Evolutionary conservation across 1,140 invertebrate genomes (phyloP).

Genomic region (Ceratitis capitata): DNA sequence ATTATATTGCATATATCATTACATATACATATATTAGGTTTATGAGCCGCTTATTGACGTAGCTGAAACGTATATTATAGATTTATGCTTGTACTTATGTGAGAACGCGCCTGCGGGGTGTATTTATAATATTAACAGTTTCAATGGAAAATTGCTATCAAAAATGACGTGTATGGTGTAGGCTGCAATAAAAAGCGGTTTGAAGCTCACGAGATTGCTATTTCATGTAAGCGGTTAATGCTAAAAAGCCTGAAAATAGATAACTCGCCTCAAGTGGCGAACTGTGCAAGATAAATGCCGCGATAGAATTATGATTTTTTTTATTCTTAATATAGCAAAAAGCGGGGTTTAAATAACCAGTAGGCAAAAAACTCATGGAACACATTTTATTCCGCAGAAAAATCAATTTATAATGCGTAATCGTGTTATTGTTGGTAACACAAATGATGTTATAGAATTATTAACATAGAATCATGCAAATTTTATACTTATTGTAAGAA

Average conservation of each 20-base stretch:
- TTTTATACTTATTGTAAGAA: too few species aligned
- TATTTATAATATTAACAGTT: background rate
- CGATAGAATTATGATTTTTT: background rate
- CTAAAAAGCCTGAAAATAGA: background rate
- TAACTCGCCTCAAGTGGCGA: background rate
- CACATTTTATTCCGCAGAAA: too few species aligned
- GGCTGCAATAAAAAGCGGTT: background rate
- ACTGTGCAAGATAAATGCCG: background rate
- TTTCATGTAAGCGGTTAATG: background rate
- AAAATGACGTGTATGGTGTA: background rate
- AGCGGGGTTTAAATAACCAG: background rate
- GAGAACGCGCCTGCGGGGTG: too few species aligned
- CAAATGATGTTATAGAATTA: too few species aligned
- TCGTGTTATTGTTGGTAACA: too few species aligned
- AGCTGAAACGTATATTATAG: background rate
- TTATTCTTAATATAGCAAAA: background rate
- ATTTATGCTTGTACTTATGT: too few species aligned
- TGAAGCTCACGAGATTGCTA: background rate
- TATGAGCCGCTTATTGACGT: background rate
- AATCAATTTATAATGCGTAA: too few species aligned
- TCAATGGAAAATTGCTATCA: background rate
- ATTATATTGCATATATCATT: background rate
- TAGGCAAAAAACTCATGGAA: background rate
- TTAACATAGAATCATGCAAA: too few species aligned
- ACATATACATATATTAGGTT: background rate